Base-by-base conservation (phyloP, 2,113 vertebrate species). In the Eira barbara region DNA sequence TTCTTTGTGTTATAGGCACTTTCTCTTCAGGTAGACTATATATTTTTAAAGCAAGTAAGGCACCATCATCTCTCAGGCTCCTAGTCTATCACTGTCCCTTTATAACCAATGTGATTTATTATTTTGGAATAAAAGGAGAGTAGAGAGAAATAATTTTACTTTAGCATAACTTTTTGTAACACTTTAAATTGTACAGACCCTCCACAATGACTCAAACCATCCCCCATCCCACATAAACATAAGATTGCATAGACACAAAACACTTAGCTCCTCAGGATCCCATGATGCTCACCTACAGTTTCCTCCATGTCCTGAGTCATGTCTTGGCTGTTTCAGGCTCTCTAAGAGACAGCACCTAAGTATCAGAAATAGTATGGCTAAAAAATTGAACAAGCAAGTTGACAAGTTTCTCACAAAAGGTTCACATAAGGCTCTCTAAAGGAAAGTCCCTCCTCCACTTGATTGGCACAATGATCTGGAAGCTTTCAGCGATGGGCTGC, bases 331-430 rank as follows among this genome's bases (percentile, higher is more conserved):
- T 74, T 98, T 95, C 79, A 92, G 65, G 61, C 25, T 92, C 82
- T 74, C 86, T 81, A 83, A 98, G 88, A 92, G 83, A 59, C 7
- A 90, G 63, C 81, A 82, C 89, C 78, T 94, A 96, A 84, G 23
- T 97, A 97, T 94, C 65, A 63, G 87, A 90, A 96, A 95, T 39
- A 87, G 88, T 91, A 95, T 91, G 57, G 71, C 95, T 95, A 89
- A 90, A 87, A 95, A 25, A 76, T 79, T 12, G 27, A 95, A 95
- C 92, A 93, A 92, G 52, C n/a, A 84, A 55, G 55, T 84, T 79
- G 65, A 29, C 76, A 94, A 61, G 57, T 93, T 93, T 94, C 94
- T 96, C 69, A 65, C 29, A 88, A 10, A 96, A 87, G 36, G 45
- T 57, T 97, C 52, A 94, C 88, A 84, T 95, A 39, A 90, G 81